Base-by-base conservation (phyloP, 2,888 invertebrate genomes). In the Agonopterix arenella region DNA sequence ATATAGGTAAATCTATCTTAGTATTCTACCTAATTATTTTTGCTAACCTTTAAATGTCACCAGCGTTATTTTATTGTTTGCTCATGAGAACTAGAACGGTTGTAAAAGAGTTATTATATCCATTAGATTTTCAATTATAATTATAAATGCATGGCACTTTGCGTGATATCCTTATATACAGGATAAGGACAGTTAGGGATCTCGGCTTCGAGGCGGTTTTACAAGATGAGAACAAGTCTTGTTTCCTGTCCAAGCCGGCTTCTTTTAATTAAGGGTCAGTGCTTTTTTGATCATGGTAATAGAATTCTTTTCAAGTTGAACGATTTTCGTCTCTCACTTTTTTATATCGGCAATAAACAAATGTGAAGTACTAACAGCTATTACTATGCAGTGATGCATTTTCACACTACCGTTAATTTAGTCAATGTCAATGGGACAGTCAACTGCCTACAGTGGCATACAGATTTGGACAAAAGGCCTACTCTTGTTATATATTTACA, bases 111-210 rank as follows among this genome's bases (percentile, higher is more conserved):
- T 18, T 28, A 28, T 28, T 1, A 28, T 5, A 28, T 28, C 28
- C 28, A 28, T 28, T 7, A 28, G 5, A 28, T 28, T 28, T 28
- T 28, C 28, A 28, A 28, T 28, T 28, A 28, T 28, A 28, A 28
- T 28, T 28, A 28, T 28, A 28, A 13, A 13, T 28, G 18, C 18
- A 18, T 18, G 18, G 18, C 18, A 28, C 28, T 28, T 40, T 1
- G 40, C 40, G 28, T 40, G 10, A 9, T 40, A 40, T n/a, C 40
- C 40, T 40, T 9, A n/a, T n/a, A 7, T 18, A 52, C 53, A 59
- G 62, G 57, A 59, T 54, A 57, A 55, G 46, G 52, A 61, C 61
- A 57, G 61, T 64, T 62, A 63, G 49, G 28, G 28, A 28, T 28
- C 28, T 28, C 13, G 48, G 9, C 38, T 46, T 9, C 11, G 11